Base-by-base conservation (phyloP, 2,888 invertebrate genomes). In the Ochropleura plecta region DNA sequence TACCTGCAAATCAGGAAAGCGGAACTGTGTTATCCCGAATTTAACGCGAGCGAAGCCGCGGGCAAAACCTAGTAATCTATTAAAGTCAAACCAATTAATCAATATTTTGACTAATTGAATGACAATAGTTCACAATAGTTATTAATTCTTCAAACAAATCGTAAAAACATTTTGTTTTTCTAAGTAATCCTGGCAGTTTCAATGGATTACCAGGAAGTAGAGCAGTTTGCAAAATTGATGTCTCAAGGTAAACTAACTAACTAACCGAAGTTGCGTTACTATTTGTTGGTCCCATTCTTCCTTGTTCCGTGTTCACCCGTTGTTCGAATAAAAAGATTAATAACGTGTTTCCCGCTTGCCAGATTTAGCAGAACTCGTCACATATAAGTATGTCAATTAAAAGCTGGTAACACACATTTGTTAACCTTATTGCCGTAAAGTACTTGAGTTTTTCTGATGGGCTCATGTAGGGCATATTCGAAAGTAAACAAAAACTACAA, bases 71-170 rank as follows among this genome's bases (percentile, higher is more conserved):
- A 30, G 30, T 30, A 30, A 2, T 30, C 30, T 30, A 30, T 2
- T 30, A 30, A 30, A 30, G 1, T 30, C 30, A 30, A 30, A 30
- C 30, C 30, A 30, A 30, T 30, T 30, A 30, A 30, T 30, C 30
- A 30, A 30, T 30, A 30, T 30, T 30, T 30, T 30, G 30, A 30
- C 30, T 30, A 30, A 30, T 30, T 30, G 30, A 30, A 30, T 30
- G 3, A 30, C 30, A 30, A 30, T 30, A 30, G 30, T 30, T 10
- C 14, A 5, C 2, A 18, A n/a, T 44, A 30, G 16, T 40, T 14
- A 53, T 65, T 5, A 48, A 59, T 81, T 53, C 64, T 51, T 10
- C 49, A 64, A 80, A 76, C 18, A 40, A 42, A 53, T 18, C 1
- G 9, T 44, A 20, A 62, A 70, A 49, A 14, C 14, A 44, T 14